These are phyloP conservation scores for Meiosimyza decipiens DNA, from an alignment of 2,888 invertebrate species.

Conservation along the genomic window DNA sequence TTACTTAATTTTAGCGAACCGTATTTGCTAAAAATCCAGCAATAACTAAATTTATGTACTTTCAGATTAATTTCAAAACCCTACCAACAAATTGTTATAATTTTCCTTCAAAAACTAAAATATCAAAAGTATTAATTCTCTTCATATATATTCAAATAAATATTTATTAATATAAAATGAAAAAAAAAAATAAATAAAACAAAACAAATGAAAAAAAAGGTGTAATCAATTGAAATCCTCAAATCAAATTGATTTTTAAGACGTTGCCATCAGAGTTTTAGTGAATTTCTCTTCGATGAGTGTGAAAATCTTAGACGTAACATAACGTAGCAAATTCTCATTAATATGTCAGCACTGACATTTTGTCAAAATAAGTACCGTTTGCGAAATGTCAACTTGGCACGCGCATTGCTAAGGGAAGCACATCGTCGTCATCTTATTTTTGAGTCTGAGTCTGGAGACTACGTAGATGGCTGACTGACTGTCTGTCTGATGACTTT, in stretches of 20 bases:
- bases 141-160: not conserved
- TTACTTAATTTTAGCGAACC: conserved; percentile 11
- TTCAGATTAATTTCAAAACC: conserved; percentile 13
- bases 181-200: not conserved
- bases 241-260: conserved; percentile 11
- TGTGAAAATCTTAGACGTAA: not conserved
- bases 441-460: too few species aligned
- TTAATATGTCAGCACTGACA: conserved; percentile 37
- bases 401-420: conserved; percentile 1
- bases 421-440: too few species aligned
- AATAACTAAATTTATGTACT: conserved; percentile 21
- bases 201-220: not conserved
- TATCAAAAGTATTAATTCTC: not conserved
- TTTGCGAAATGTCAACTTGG: conserved; percentile 31
- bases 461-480: too few species aligned
- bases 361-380: conserved; percentile 18
- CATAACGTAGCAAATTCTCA: conserved; percentile 2
- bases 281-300: not conserved
- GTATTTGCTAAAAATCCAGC: conserved; percentile 23
- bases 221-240: conserved; percentile 1
- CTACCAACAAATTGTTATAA: conserved; percentile 7
- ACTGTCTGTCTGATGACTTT: too few species aligned
- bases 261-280: not conserved
- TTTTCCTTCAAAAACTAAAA: not conserved
- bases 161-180: not conserved